These are phyloP conservation scores for Pseudochirops cupreus DNA, from an alignment of 2,797 vertebrate genomes.

Conservation along the genomic window DNA sequence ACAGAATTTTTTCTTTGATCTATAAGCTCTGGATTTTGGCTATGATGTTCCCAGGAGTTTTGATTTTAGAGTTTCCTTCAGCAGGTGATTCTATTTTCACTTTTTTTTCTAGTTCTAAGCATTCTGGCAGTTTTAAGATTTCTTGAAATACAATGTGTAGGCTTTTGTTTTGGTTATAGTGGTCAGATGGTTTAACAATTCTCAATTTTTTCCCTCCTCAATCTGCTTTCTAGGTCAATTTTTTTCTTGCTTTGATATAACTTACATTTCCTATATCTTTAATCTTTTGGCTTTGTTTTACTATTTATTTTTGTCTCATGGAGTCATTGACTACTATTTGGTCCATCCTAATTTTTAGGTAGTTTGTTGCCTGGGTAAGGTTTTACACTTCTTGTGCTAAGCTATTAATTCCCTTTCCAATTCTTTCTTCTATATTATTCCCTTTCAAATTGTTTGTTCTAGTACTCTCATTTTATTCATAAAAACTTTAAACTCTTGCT, in stretches of 20 bases:
- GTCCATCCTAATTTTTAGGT: background rate
- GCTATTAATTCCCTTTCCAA: background rate
- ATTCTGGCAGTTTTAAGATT: background rate
- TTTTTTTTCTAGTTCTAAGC: background rate
- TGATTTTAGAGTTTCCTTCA: background rate
- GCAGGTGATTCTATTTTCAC: background rate
- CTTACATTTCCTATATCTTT: background rate
- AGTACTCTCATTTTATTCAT: background rate
- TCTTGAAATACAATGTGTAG: background rate
- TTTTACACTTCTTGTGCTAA: background rate
- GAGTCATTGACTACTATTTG: background rate
- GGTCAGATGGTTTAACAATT: background rate
- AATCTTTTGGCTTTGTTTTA: background rate
- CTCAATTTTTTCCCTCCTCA: background rate
- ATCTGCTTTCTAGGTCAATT: background rate
- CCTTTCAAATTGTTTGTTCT: background rate
- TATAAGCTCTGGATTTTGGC: background rate
- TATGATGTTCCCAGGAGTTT: background rate
- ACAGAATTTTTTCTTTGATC: background rate
- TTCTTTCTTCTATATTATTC: background rate
- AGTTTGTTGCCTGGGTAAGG: background rate
- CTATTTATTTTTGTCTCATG: background rate
- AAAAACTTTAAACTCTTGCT: background rate
- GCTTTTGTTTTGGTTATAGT: background rate
- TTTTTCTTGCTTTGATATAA: background rate